A percentile compares a stretch with the other conserved stretches of the same genome.
These are phyloP conservation scores for Arizona elegans DNA, from an alignment of 2,113 vertebrate genomes.

Conservation along the genomic window DNA sequence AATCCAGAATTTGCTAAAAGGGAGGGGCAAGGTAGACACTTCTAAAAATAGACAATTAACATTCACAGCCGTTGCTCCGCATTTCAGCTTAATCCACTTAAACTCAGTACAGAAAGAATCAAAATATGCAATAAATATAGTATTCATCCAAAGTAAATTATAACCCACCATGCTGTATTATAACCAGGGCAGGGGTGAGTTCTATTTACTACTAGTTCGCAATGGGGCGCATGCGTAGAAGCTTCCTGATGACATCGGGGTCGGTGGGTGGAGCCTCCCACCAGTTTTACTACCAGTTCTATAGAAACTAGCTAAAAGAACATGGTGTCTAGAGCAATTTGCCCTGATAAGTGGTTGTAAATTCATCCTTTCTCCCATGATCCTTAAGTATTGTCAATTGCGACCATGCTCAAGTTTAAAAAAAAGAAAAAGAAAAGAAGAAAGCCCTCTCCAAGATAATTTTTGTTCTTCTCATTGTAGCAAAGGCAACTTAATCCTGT, in stretches of 20 bases:
- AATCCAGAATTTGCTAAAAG: background rate
- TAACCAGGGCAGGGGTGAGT: background rate
- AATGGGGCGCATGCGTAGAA: no score
- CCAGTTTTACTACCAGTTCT: no score
- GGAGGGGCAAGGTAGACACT: background rate
- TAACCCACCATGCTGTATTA: background rate
- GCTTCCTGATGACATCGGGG: no score
- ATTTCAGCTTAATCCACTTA: background rate
- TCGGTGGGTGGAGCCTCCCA: no score
- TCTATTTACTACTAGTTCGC: no score
- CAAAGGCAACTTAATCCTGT: background rate
- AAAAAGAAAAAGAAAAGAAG: background rate
- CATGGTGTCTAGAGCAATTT: background rate
- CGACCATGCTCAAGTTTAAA: background rate
- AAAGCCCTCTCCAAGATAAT: background rate
- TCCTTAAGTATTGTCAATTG: background rate
- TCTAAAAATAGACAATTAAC: background rate
- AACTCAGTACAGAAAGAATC: background rate
- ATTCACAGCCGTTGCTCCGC: background rate
- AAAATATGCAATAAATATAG: background rate
- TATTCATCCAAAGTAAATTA: background rate
- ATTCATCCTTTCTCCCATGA: background rate
- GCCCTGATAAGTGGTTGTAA: background rate
- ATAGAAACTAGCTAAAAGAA: background rate
- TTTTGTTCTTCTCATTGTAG: background rate